Conservation (phyloP, 2,888 invertebrate genomes). For the Doris montereyensis region DNA sequence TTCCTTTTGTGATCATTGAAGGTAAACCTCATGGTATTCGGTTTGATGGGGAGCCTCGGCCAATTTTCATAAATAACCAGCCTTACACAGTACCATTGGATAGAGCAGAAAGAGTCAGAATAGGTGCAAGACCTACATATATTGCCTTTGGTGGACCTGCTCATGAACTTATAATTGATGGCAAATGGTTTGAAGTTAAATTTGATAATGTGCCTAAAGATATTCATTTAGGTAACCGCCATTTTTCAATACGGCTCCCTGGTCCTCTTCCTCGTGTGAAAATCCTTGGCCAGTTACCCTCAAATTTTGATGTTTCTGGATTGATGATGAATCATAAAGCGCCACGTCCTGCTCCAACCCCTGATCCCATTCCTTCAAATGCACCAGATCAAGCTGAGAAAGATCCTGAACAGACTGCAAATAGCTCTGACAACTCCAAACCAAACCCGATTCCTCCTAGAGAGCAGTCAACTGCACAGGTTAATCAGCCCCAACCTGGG, state of each 20-base stretch:
- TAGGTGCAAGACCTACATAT: conserved; percentile 60
- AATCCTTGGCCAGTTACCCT: conserved; percentile 75
- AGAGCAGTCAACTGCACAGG: too few species aligned
- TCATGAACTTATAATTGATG: conserved; percentile 71
- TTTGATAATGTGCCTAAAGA: conserved; percentile 91
- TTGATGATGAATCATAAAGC: conserved; percentile 31
- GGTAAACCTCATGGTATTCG: conserved; percentile 78
- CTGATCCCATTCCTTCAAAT: too few species aligned
- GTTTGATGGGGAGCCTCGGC: conserved; percentile 92
- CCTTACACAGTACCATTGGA: conserved; percentile 75
- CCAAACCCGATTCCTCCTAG: too few species aligned
- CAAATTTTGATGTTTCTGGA: conserved; percentile 40
- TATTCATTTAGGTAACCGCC: conserved; percentile 84
- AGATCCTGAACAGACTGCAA: too few species aligned
- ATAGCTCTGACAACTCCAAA: too few species aligned
- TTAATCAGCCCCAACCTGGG: too few species aligned
- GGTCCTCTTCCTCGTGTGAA: conserved; percentile 95
- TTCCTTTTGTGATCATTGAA: conserved; percentile 71
- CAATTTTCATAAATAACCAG: conserved; percentile 89
- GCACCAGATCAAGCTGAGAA: too few species aligned
- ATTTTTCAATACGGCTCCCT: conserved; percentile 82
- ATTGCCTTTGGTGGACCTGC: conserved; percentile 72
- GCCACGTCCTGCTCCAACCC: too few species aligned
- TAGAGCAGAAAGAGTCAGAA: conserved; percentile 74
- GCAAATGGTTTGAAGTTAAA: conserved; percentile 81